Conservation (phyloP, 2,113 vertebrate species). For the Lates calcarifer region DNA sequence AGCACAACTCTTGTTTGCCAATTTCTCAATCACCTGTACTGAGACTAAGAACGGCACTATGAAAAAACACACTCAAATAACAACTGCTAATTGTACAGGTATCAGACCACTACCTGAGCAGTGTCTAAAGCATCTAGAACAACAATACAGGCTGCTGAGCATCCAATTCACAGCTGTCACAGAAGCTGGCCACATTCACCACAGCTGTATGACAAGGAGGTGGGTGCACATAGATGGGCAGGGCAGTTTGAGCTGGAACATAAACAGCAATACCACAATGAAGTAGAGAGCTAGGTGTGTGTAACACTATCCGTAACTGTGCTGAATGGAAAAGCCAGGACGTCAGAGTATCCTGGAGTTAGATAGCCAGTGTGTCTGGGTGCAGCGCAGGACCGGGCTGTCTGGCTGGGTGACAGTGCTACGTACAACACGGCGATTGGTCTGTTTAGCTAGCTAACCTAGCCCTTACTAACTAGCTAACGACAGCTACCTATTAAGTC, state of each 20-base stretch:
- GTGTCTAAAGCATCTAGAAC: background rate
- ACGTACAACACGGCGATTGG: constrained; percentile 75
- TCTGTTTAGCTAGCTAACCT: constrained; percentile 53
- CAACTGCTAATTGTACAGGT: background rate
- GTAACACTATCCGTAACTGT: constrained; percentile 42
- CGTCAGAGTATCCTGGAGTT: constrained; percentile 63
- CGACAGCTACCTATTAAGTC: background rate
- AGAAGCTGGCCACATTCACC: background rate
- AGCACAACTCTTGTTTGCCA: background rate
- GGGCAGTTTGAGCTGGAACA: background rate
- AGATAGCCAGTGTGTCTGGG: constrained; percentile 23
- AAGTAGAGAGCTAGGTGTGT: constrained; percentile 8
- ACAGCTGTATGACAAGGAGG: background rate
- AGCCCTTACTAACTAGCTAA: constrained; percentile 31
- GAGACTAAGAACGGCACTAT: background rate
- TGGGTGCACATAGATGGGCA: background rate
- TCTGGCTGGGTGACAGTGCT: constrained; percentile 64
- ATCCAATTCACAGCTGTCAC: background rate
- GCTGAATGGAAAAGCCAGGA: constrained; percentile 54
- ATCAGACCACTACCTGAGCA: background rate
- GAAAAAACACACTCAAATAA: background rate
- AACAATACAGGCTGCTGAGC: background rate
- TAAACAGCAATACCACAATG: constrained; percentile 12
- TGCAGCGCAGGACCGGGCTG: constrained; percentile 28
- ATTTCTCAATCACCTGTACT: background rate